Evolutionary conservation across 2,797 vertebrate genomes (phyloP), one percentile per base, ranked within the genome.

Genomic region (Xerus rutilus): DNA sequence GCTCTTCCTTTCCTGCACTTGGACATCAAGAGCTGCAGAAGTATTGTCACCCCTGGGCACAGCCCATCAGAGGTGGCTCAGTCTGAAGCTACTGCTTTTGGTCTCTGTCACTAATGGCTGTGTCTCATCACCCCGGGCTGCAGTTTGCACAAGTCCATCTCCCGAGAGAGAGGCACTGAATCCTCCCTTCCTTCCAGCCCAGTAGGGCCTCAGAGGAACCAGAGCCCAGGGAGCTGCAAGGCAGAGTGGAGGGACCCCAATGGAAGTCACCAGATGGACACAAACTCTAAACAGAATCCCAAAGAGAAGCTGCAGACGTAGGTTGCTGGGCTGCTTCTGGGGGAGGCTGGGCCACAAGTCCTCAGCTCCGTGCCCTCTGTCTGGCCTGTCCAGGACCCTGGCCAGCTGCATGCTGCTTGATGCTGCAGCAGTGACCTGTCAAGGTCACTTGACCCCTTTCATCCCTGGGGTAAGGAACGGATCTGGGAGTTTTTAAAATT

Each of bases 91-190:
- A 13, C 15, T 0, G 0, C 69, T 52, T 47, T 11, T 0, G 0
- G 20, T 11, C 0, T 12, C 45, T 52, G 39, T 28, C 49, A 5
- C 47, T 43, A 23, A 20, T 0, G 0, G 49, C n/a, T 57, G 13
- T 0, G 0, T 39, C 32, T 49, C 39, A 25, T 25, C 35, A 21
- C 8, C 35, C 89, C 77, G 64, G 17, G 21, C 79, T 64, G 25
- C 3, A 1, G 47, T 15, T 64, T 3, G 25, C 52, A 57, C 30
- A 17, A 25, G n/a, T 11, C 64, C 67, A 15, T 15, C 54, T 57
- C 49, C 52, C 49, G 11, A 6, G 30, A 0, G 10, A 52, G 15
- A 76, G 52, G 11, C 10, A 6, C 76, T 0, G 43, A 64, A 2
- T 3, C 23, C 45, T 3, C 12, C 35, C 25, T 45, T 11, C 9